These are phyloP conservation scores for Bedellia somnulentella DNA, from an alignment of 2,888 invertebrate species.

Conservation along the genomic window DNA sequence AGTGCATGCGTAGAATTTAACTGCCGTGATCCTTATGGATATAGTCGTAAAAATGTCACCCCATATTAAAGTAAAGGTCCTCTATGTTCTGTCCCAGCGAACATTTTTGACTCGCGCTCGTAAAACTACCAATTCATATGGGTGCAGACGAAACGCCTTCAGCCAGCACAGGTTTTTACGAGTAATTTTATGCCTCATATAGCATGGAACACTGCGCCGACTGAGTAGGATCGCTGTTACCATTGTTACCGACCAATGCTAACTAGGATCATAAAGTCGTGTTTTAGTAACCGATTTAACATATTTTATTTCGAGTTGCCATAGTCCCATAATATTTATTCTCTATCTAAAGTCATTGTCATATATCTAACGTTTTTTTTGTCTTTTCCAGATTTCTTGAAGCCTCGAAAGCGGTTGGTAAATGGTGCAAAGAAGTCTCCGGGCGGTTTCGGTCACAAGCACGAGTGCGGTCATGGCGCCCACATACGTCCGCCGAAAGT, in stretches of 20 bases:
- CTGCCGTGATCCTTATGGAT: conserved; percentile 25
- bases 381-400: conserved; percentile 66
- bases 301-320: too few species aligned
- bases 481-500: conserved; percentile 53
- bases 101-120: conserved; percentile 28
- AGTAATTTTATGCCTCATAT: conserved; percentile 24
- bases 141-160: conserved; percentile 17
- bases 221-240: conserved; percentile 11
- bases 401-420: conserved; percentile 64
- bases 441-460: conserved; percentile 33
- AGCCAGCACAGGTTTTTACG: conserved; percentile 23
- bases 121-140: conserved; percentile 26
- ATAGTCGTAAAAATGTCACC: conserved; percentile 43
- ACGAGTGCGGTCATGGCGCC: conserved; percentile 44
- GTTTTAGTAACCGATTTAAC: too few species aligned
- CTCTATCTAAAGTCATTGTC: too few species aligned
- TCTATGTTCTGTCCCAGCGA: conserved; percentile 23
- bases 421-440: conserved; percentile 53
- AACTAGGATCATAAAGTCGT: conserved; percentile 19
- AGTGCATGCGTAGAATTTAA: conserved; percentile 18
- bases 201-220: conserved; percentile 13
- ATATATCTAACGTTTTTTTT: too few species aligned
- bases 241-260: conserved; percentile 17
- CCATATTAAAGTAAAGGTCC: conserved; percentile 12
- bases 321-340: too few species aligned